Base-by-base conservation (phyloP, 1,140 invertebrate genomes). In the Halyomorpha halys region DNA sequence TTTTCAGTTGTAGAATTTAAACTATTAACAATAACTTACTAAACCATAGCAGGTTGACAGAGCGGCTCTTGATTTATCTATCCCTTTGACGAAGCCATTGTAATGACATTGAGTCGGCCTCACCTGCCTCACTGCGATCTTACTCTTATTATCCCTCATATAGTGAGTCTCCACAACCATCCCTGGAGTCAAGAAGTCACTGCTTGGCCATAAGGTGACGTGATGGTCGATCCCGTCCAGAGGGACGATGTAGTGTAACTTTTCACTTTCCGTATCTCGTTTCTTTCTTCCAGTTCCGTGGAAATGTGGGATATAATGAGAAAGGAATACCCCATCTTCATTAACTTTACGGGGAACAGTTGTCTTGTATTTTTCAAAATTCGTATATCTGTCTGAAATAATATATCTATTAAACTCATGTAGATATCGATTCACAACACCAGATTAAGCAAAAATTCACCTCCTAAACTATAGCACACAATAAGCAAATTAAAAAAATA, bases 41-140 rank as follows among this genome's bases (percentile, higher is more conserved):
- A 89, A 86, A 73, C 87, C 87, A 69, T 86, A 79, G 73, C 87
- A 89, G 39, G 88, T 77, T 64, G 81, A 86, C 64, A 89, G 82
- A 23, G 82, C 80, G 25, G 87, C 84, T 44, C 73, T 74, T 8
- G 84, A 86, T 65, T 76, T 72, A 27, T 75, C 73, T 72, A 87
- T 83, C 16, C 82, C 84, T 60, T 80, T 74, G 14, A 89, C 79
- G 61, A 74, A 73, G 59, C 87, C 87, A 30, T 76, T 82, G 71
- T 87, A 89, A 71, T 83, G 85, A 72, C 86, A 89, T 59, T 72
- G 70, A 5, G 45, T 72, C 56, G 69, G 67, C 13, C 63, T 67
- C 30, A 70, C 61, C 51, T 66, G 62, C 49, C 27, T 68, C 34
- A 69, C 67, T 62, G 47, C 71, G 60, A 71, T 73, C 69, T 61